phyloP scores from a whole-genome alignment of 2,888 invertebrate genomes.

The Tiliacea aurago region DNA sequence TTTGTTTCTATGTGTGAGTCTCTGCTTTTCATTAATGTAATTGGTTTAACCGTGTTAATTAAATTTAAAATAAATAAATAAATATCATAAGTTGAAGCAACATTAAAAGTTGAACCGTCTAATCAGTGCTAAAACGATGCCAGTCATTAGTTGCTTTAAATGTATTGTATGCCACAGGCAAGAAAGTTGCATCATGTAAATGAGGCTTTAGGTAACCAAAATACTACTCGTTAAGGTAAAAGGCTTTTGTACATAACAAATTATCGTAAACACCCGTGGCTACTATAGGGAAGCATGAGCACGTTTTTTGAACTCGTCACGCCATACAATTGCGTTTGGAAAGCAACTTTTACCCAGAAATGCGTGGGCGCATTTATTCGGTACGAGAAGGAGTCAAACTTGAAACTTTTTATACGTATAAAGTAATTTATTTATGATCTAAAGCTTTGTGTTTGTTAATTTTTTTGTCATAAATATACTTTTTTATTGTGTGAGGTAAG shows the following conservation, averaged over 20 bases:
- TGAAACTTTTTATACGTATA: slow-evolving; percentile 72
- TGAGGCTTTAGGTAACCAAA: slow-evolving; percentile 7
- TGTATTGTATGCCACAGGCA: too few relatives aligned
- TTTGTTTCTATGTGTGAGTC: too few relatives aligned
- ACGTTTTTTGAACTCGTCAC: slow-evolving; percentile 79
- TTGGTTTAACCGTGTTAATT: too few relatives aligned
- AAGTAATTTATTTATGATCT: slow-evolving; percentile 79
- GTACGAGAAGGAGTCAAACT: slow-evolving; percentile 75
- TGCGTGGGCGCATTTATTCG: slow-evolving; percentile 85
- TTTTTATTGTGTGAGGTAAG: slow-evolving; percentile 50
- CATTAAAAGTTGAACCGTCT: too few relatives aligned
- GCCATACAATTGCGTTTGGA: slow-evolving; percentile 82
- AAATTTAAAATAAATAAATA: too few relatives aligned
- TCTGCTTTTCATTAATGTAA: too few relatives aligned
- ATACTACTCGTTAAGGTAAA: slow-evolving; percentile 29
- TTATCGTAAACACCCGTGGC: slow-evolving; percentile 31
- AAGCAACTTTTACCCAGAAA: slow-evolving; percentile 82
- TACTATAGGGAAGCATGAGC: slow-evolving; percentile 46
- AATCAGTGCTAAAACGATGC: too few relatives aligned
- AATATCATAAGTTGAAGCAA: too few relatives aligned
- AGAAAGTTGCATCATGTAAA: too few relatives aligned
- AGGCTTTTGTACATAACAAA: slow-evolving; percentile 29
- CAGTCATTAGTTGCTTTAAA: too few relatives aligned
- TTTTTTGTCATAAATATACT: slow-evolving; percentile 66
- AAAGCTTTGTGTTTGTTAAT: slow-evolving; percentile 73